Percentiles rank a stretch among this genome's conserved stretches.
Evolutionary conservation across 2,888 invertebrate species (phyloP).

Genomic region (Drosophila prolongata): DNA sequence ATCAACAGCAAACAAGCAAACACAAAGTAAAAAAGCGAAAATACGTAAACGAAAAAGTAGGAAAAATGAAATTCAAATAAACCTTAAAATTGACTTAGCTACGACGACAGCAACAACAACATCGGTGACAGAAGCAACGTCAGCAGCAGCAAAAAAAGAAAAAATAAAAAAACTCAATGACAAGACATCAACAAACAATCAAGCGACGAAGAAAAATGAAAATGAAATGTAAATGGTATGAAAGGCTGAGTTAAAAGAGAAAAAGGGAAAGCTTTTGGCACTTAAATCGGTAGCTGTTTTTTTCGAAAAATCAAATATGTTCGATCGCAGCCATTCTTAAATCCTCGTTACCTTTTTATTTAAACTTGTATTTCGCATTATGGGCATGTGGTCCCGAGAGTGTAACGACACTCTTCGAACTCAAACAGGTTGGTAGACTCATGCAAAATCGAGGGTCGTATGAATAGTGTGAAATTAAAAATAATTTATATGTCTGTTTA

Average conservation of each 20-base stretch:
- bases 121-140: constrained; percentile 12
- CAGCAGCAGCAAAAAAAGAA: constrained; percentile 18
- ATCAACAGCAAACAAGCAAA: constrained; percentile 39
- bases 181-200: constrained; percentile 56
- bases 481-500: too few relatives aligned
- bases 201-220: constrained; percentile 38
- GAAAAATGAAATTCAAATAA: constrained; percentile 75
- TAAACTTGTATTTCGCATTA: constrained; percentile 1
- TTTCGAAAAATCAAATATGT: constrained; percentile 9
- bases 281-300: not conserved
- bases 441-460: constrained; percentile 1
- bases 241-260: constrained; percentile 14
- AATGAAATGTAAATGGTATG: constrained; percentile 29
- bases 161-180: constrained; percentile 43
- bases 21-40: constrained; percentile 50
- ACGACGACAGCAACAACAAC: constrained; percentile 36
- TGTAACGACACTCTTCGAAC: constrained; percentile 57
- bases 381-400: not conserved
- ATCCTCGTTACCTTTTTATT: constrained; percentile 5
- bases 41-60: constrained; percentile 56
- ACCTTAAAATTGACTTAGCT: constrained; percentile 77
- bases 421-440: constrained; percentile 61
- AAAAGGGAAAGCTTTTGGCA: constrained; percentile 22
- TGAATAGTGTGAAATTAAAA: not conserved
- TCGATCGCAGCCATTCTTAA: constrained; percentile 5